phyloP scores from a whole-genome alignment of 2,797 vertebrate species.

The Austrolebias charrua region DNA sequence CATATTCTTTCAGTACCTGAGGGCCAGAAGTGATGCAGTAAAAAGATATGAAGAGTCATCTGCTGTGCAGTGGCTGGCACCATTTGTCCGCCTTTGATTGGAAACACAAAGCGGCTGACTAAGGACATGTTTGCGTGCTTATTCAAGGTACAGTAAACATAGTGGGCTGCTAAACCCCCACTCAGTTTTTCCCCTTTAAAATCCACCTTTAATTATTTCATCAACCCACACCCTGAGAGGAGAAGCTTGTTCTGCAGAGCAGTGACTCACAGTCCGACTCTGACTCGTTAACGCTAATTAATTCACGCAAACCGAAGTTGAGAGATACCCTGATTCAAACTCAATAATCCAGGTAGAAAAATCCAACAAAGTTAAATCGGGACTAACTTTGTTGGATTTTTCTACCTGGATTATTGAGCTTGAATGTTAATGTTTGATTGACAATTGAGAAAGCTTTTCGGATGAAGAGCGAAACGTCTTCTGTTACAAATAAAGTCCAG shows the following conservation, averaged over 20 bases:
- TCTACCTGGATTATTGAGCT: no score
- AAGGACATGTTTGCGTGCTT: constrained; percentile 83
- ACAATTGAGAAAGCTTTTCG: no score
- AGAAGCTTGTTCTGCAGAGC: constrained; percentile 33
- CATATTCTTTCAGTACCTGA: constrained; percentile 38
- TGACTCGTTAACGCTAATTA: constrained; percentile 67
- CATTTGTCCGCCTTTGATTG: constrained; percentile 62
- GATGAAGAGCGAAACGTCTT: no score
- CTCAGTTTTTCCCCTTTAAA: constrained; percentile 45
- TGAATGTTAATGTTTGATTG: no score
- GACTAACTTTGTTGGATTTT: no score
- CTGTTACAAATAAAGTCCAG: no score
- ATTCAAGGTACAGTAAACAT: constrained; percentile 80
- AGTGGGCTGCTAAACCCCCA: constrained; percentile 56
- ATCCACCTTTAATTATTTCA: constrained; percentile 71
- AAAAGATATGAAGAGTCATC: constrained; percentile 50
- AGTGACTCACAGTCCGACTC: constrained; percentile 81
- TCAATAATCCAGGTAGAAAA: no score
- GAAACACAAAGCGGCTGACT: constrained; percentile 73
- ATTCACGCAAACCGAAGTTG: constrained; percentile 70
- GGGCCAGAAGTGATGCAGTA: constrained; percentile 12
- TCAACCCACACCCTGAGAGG: constrained; percentile 27
- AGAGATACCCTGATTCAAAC: no score
- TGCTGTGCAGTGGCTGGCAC: constrained; percentile 73
- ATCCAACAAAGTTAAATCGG: no score